phyloP scores from a whole-genome alignment of 2,888 invertebrate species.

The Pandemis corylana region DNA sequence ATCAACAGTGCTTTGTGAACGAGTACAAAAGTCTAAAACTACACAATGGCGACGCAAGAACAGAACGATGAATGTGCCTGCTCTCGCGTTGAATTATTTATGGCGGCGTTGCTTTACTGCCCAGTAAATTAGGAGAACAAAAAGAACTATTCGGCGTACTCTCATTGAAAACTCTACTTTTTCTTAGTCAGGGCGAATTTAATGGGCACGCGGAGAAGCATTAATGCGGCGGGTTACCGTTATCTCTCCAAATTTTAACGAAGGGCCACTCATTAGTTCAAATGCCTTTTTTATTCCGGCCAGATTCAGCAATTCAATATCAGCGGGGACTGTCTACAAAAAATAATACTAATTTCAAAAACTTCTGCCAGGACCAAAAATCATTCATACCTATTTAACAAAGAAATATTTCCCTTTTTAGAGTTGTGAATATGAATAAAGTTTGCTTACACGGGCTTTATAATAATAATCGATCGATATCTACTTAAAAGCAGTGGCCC shows the following conservation, averaged over 20 bases:
- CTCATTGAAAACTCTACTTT: slow-evolving; percentile 66
- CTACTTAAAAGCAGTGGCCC: slow-evolving; percentile 7
- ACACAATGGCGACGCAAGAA: slow-evolving; percentile 72
- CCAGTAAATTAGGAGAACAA: slow-evolving; percentile 76
- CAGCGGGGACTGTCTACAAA: background rate
- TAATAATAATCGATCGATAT: background rate
- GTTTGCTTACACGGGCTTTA: background rate
- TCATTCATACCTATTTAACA: background rate
- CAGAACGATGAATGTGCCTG: slow-evolving; percentile 67
- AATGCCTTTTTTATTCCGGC: slow-evolving; percentile 44
- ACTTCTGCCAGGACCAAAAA: background rate
- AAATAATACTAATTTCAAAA: background rate
- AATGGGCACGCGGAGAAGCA: slow-evolving; percentile 51
- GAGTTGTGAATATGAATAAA: too few relatives aligned
- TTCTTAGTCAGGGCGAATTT: slow-evolving; percentile 61
- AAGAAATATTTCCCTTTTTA: background rate
- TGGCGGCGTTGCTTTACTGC: slow-evolving; percentile 70
- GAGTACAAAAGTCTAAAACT: slow-evolving; percentile 40
- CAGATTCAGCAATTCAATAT: slow-evolving; percentile 40
- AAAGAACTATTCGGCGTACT: slow-evolving; percentile 60
- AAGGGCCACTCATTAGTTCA: slow-evolving; percentile 54
- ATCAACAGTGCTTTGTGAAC: slow-evolving; percentile 26
- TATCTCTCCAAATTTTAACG: slow-evolving; percentile 53
- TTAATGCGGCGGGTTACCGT: slow-evolving; percentile 57
- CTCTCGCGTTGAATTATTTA: slow-evolving; percentile 78